Evolutionary conservation across 2,888 invertebrate genomes (phyloP).

Genomic region (Cosmorhoe ocellata): DNA sequence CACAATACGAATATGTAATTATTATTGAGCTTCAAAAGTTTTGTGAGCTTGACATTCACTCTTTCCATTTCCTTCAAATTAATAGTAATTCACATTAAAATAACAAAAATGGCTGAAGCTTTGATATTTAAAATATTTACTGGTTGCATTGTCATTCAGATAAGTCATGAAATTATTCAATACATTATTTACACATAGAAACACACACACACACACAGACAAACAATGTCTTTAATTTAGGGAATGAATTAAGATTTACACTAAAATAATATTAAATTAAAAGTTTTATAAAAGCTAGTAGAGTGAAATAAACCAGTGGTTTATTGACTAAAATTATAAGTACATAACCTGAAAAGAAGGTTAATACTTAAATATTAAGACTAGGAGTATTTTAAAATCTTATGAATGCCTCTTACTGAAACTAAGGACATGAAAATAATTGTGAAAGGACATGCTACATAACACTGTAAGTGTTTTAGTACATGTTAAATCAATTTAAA

Average conservation of each 20-base stretch:
- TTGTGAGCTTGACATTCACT: too few relatives aligned
- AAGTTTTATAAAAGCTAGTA: background rate
- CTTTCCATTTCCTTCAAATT: too few relatives aligned
- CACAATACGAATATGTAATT: background rate
- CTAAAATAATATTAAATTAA: background rate
- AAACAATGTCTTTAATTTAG: conserved; percentile 13
- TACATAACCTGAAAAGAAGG: conserved; percentile 18
- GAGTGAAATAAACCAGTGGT: conserved; percentile 12
- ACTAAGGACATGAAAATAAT: background rate
- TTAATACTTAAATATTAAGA: conserved; percentile 31
- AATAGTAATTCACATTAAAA: too few relatives aligned
- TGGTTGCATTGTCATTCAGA: conserved; percentile 16
- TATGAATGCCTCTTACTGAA: conserved; percentile 8
- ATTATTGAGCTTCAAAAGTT: background rate
- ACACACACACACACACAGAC: conserved; percentile 7
- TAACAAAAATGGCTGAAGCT: too few relatives aligned
- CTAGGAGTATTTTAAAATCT: conserved; percentile 33
- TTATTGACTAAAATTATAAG: conserved; percentile 14
- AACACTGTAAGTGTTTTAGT: background rate
- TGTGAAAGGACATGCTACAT: background rate
- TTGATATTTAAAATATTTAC: background rate
- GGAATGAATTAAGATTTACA: conserved; percentile 17
- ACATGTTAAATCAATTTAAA: too few relatives aligned
- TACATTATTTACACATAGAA: conserved; percentile 23
- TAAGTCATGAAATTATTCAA: conserved; percentile 27